Conservation (phyloP, 2,113 vertebrate species). For the western clawed frog (Xenopus tropicalis) region UCB_Xtro_10.0 CM004446.2:90604501-90605000, state of each 20-base stretch:
- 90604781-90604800: slow-evolving; percentile 88
- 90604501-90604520: background rate
- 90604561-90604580: background rate
- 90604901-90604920: no score
- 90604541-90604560: background rate
- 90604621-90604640: slow-evolving; percentile 95
- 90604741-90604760: slow-evolving; percentile 91
- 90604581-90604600: slow-evolving; percentile 68
- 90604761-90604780: slow-evolving; percentile 87
- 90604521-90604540: slow-evolving; percentile 13
- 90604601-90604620: slow-evolving; percentile 94
- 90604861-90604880: no score
- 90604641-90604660: slow-evolving; percentile 64
- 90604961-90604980: no score
- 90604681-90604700: slow-evolving; percentile 62
- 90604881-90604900: no score
- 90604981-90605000: no score
- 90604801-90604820: slow-evolving; percentile 70
- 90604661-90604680: slow-evolving; percentile 27
- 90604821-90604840: background rate
- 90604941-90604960: no score
- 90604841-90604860: no score
- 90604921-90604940: no score
- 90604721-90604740: slow-evolving; percentile 89
- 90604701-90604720: slow-evolving; percentile 86